These are phyloP conservation scores for Myotis brandtii DNA, from an alignment of 2,113 vertebrate genomes.

Conservation along the genomic window DNA sequence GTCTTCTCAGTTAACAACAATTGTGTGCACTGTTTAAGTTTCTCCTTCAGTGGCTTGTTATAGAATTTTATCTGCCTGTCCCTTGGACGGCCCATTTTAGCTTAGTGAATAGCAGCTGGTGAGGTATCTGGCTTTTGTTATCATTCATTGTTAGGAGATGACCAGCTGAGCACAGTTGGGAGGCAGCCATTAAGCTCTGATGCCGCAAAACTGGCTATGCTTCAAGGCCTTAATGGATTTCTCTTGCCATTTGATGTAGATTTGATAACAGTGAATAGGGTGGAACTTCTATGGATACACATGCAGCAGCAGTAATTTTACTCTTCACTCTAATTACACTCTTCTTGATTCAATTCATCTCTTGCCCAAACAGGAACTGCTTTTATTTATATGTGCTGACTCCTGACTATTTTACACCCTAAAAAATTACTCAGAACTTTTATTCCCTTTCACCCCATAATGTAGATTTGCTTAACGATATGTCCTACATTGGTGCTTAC, in stretches of 20 bases:
- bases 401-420: constrained; percentile 21
- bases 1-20: neutral
- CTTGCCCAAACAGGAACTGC: constrained; percentile 25
- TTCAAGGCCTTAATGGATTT: constrained; percentile 62
- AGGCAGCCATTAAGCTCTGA: neutral
- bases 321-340: neutral
- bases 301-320: neutral
- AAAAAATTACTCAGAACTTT: neutral
- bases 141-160: constrained; percentile 43
- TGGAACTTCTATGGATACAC: neutral
- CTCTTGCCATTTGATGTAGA: constrained; percentile 51
- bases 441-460: neutral
- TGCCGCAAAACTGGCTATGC: neutral
- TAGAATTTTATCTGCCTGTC: neutral
- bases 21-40: neutral
- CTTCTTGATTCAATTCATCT: constrained; percentile 30
- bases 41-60: constrained; percentile 54
- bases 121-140: constrained; percentile 52
- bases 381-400: constrained; percentile 36
- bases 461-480: neutral
- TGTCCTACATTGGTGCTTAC: neutral
- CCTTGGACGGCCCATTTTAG: neutral
- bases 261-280: neutral
- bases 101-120: constrained; percentile 39
- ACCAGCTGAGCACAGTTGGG: constrained; percentile 56